These are phyloP conservation scores for Pheosia tremula DNA, from an alignment of 2,888 invertebrate genomes.

Conservation along the genomic window DNA sequence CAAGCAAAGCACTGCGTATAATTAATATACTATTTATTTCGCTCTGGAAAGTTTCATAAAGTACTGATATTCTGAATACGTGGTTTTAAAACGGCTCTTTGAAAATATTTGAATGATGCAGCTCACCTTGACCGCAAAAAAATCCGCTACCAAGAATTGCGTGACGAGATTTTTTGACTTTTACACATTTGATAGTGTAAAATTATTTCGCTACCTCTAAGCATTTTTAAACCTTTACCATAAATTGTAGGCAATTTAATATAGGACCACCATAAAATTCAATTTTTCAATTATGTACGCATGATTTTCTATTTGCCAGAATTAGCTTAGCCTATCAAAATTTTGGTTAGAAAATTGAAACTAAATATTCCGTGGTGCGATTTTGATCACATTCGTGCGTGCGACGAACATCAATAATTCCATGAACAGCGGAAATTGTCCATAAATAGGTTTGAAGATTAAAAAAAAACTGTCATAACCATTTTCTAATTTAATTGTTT, in stretches of 20 bases:
- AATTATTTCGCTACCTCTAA: too few species aligned
- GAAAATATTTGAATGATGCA: background rate
- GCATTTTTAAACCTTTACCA: too few species aligned
- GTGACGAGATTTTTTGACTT: background rate
- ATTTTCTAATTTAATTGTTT: too few species aligned
- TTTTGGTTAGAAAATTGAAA: slow-evolving; percentile 41
- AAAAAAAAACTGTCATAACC: too few species aligned
- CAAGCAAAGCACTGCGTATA: background rate
- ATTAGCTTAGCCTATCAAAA: slow-evolving; percentile 30
- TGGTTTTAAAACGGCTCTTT: background rate
- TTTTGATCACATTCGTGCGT: slow-evolving; percentile 60
- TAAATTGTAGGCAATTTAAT: too few species aligned
- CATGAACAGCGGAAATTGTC: background rate
- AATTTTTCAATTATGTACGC: slow-evolving; percentile 28
- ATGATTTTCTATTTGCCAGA: slow-evolving; percentile 23
- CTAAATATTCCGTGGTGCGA: slow-evolving; percentile 56
- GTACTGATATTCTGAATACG: background rate
- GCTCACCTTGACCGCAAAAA: background rate
- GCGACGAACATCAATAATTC: slow-evolving; percentile 26
- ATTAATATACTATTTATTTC: background rate
- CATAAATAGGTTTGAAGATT: too few species aligned
- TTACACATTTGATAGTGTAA: background rate
- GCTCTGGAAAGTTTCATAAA: background rate
- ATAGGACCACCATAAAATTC: background rate
- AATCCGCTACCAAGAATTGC: background rate